Conservation (phyloP, 1,140 invertebrate species). For the Lethrus apterus region DNA sequence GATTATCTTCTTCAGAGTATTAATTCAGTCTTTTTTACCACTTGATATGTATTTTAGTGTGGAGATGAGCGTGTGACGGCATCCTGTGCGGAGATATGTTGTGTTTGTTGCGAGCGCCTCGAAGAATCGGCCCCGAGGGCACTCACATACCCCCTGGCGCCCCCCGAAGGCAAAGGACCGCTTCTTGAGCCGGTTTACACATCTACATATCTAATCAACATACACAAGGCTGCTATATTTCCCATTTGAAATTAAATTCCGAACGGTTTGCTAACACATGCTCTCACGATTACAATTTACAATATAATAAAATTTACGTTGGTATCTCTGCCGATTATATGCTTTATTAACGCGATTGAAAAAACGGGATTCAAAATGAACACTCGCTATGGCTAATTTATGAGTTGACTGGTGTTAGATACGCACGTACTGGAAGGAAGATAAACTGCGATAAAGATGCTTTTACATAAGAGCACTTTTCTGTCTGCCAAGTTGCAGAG, state of each 20-base stretch:
- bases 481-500: constrained; percentile 16
- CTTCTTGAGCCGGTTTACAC: constrained; percentile 7
- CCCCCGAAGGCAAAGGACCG: not conserved
- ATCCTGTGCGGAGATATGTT: constrained; percentile 4
- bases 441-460: constrained; percentile 28
- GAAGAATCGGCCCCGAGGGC: constrained; percentile 6
- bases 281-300: constrained; percentile 18
- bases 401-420: constrained; percentile 25
- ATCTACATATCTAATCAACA: constrained; percentile 12
- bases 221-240: constrained; percentile 4
- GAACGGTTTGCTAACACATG: constrained; percentile 15
- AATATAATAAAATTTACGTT: constrained; percentile 24
- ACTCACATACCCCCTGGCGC: constrained; percentile 1
- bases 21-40: no score
- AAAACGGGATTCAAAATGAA: constrained; percentile 21
- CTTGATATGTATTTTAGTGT: no score
- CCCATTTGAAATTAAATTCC: constrained; percentile 18
- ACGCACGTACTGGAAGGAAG: constrained; percentile 24
- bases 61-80: constrained; percentile 9
- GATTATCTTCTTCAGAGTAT: no score
- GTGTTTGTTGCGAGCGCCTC: constrained; percentile 6
- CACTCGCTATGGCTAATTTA: constrained; percentile 23
- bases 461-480: constrained; percentile 28
- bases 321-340: constrained; percentile 21
- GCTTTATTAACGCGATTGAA: constrained; percentile 23